Base-by-base conservation (phyloP, 2,888 invertebrate genomes). In the Antheraea yamamai region DNA sequence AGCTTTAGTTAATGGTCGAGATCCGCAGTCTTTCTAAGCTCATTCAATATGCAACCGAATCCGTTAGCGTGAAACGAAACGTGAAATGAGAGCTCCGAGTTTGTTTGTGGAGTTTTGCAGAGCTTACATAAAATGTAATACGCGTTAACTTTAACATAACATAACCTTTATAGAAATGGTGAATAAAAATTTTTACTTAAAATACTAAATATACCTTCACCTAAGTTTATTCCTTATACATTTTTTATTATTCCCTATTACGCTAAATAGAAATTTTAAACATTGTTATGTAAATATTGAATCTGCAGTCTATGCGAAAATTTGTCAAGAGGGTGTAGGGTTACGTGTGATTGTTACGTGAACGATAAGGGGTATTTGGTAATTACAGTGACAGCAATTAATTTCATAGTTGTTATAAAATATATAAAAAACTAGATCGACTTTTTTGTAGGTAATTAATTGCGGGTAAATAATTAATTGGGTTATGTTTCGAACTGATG, bases 1-100 rank as follows among this genome's bases (percentile, higher is more conserved):
- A 77, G 75, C 77, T 75, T 78, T 78, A 78, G 78, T 81, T 82
- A 81, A 79, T 81, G 77, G 82, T 73, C n/a, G 78, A 77, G 76
- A 80, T 79, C 81, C 75, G 76, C 73, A 76, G 76, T 74, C 70
- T 70, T 71, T 74, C 39, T 51, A 55, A 70, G 35, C 70, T 70
- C 74, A 75, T 81, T 78, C 77, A 80, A 75, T 83, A 78, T 79
- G 74, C 78, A 79, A 77, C n/a, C 26, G 73, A 77, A 80, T 74
- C 76, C 79, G 68, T 74, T 75, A 75, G 75, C 70, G 64, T 74
- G 79, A 76, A 78, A 73, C 74, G 72, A 35, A 79, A 77, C 76
- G 77, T 79, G 73, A 77, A 81, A 79, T 78, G 73, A 78, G 77
- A 76, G 73, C 64, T 39, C 39, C 30, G 39, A 52, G 72, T 76